phyloP scores from a whole-genome alignment of 2,888 invertebrate genomes.

The Antitype chi region DNA sequence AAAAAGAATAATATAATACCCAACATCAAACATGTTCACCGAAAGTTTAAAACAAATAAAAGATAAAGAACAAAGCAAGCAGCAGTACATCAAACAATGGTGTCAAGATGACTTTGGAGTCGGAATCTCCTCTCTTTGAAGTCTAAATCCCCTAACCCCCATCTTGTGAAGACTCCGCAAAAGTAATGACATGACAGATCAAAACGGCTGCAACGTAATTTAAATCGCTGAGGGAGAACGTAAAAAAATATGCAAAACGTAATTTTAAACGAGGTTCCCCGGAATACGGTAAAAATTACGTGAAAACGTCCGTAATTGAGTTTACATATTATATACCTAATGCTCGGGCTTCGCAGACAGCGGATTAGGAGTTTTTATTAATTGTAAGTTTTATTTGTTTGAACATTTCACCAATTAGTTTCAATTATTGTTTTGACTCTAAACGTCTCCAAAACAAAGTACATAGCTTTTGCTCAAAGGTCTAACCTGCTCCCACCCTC shows the following conservation, averaged over 20 bases:
- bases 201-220: slow-evolving; percentile 55
- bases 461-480: too few relatives aligned
- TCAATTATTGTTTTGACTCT: too few relatives aligned
- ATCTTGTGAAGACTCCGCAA: slow-evolving; percentile 40
- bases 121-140: slow-evolving; percentile 16
- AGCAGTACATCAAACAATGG: slow-evolving; percentile 35
- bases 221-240: slow-evolving; percentile 37
- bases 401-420: not conserved
- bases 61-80: slow-evolving; percentile 37
- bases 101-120: slow-evolving; percentile 22
- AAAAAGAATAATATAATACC: not conserved
- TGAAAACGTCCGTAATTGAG: slow-evolving; percentile 59
- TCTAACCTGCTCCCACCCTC: too few relatives aligned
- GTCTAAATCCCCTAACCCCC: slow-evolving; percentile 13
- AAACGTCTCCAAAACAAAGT: too few relatives aligned
- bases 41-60: slow-evolving; percentile 33
- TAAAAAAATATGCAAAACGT: slow-evolving; percentile 55
- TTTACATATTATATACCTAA: slow-evolving; percentile 56
- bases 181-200: slow-evolving; percentile 56
- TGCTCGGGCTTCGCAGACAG: slow-evolving; percentile 11
- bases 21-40: not conserved
- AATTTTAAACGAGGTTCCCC: slow-evolving; percentile 48
- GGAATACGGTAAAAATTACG: slow-evolving; percentile 49
- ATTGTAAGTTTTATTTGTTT: slow-evolving; percentile 12
- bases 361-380: slow-evolving; percentile 15